Base-by-base conservation (phyloP, 2,797 vertebrate genomes). In the Darevskia nairensis region DNA sequence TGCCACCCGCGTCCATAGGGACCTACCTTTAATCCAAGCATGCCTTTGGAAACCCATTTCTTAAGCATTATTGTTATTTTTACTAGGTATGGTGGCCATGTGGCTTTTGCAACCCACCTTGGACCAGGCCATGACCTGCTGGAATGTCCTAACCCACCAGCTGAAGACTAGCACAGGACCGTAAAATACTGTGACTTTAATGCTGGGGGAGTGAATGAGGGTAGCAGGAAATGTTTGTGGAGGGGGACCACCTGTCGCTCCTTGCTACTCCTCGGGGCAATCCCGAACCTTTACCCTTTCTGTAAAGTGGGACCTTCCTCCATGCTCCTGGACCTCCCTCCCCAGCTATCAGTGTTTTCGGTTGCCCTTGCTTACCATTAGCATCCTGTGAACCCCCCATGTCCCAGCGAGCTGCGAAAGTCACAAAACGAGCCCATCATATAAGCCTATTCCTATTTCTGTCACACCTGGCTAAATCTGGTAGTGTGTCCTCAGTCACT, bases 381-480 rank as follows among this genome's bases (percentile, higher is more conserved):
- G 59, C 17, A n/a, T 80, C n/a, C 41, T 72, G 59, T 6, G 8
- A 82, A 68, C 64, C 41, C 7, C 39, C 39, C 71, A 27, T 77
- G 80, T 25, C 41, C n/a, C 25, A 1, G 11, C 4, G 59, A 82
- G 59, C 72, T 55, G 72, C 5, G 3, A 88, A 75, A 74, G 68
- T 75, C 55, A 80, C 46, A 80, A 72, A 61, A 74, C 41, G 59
- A 44, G 75, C 32, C 15, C 69, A 75, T 17, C 66, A 81, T n/a
- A 64, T 13, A 50, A 78, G 59, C n/a, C 44, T 50, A 29, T 85
- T 81, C 83, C 35, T 81, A 75, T 85, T 66, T 81, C 69, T 85
- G 78, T 81, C 88, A 85, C 88, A 85, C 88, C 84, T 85, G 88
- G 83, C 71, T 89, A 85, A 85, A 75, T 75, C 77, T 81, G 84